Percentiles rank a stretch among this genome's conserved stretches.
phyloP scores from a whole-genome alignment of 2,797 vertebrate genomes.

The Cyprinella venusta region DNA sequence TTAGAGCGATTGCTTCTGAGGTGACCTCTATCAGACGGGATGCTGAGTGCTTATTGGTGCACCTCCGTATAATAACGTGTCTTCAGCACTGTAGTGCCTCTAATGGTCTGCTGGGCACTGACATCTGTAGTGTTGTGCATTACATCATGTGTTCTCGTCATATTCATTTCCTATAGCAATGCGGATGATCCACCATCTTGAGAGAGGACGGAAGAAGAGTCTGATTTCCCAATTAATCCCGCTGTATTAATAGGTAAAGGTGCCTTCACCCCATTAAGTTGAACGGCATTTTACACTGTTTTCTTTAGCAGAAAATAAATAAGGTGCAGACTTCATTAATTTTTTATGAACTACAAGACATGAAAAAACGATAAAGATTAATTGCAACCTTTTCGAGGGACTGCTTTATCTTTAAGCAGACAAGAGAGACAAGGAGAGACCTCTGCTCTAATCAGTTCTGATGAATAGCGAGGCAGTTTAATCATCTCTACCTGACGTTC shows the following conservation, averaged over 20 bases:
- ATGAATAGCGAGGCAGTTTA: slow-evolving; percentile 49
- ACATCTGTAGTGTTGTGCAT: background rate
- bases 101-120: slow-evolving; percentile 45
- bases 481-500: slow-evolving; percentile 47
- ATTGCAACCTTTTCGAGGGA: slow-evolving; percentile 76
- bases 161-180: slow-evolving; percentile 25
- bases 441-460: slow-evolving; percentile 61
- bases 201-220: slow-evolving; percentile 38
- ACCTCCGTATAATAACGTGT: slow-evolving; percentile 1
- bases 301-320: slow-evolving; percentile 55
- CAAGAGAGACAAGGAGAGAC: slow-evolving; percentile 62
- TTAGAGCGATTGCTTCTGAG: slow-evolving; percentile 76
- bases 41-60: slow-evolving; percentile 2
- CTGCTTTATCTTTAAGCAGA: slow-evolving; percentile 71
- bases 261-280: slow-evolving; percentile 79
- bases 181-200: slow-evolving; percentile 56
- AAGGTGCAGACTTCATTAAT: slow-evolving; percentile 66
- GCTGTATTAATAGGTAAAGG: slow-evolving; percentile 59
- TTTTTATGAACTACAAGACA: slow-evolving; percentile 71
- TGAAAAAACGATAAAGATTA: slow-evolving; percentile 77
- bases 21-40: slow-evolving; percentile 71
- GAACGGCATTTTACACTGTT: slow-evolving; percentile 52
- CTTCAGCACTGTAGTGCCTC: background rate
- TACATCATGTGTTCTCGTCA: background rate
- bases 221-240: slow-evolving; percentile 47